Percentiles rank a stretch among this genome's conserved stretches.
phyloP scores from a whole-genome alignment of 2,888 invertebrate genomes.

The Pelosia muscerda region DNA sequence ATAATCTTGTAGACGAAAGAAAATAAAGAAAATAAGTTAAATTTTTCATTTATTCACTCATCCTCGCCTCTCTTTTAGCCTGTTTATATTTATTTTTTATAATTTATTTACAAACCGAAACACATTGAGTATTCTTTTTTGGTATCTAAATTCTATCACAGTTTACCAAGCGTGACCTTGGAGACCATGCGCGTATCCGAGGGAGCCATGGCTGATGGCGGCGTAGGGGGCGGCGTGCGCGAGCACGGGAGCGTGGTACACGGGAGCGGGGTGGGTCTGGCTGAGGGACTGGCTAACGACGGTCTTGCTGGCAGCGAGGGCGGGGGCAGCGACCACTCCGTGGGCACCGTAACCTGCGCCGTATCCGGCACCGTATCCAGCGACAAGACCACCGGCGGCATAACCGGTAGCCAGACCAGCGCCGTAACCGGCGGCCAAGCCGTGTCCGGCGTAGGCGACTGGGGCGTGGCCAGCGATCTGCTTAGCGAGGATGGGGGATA shows the following conservation, averaged over 20 bases:
- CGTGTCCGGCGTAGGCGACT: slow-evolving; percentile 49
- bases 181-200: slow-evolving; percentile 46
- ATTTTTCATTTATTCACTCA: slow-evolving; percentile 84
- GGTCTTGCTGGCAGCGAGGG: slow-evolving; percentile 64
- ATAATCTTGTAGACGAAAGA: slow-evolving; percentile 26
- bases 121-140: slow-evolving; percentile 80
- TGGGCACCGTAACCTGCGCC: slow-evolving; percentile 51
- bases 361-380: slow-evolving; percentile 48
- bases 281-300: slow-evolving; percentile 73
- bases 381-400: slow-evolving; percentile 49
- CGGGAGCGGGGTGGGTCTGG: slow-evolving; percentile 76
- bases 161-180: slow-evolving; percentile 78
- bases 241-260: slow-evolving; percentile 49
- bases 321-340: slow-evolving; percentile 57
- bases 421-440: slow-evolving; percentile 44
- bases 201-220: slow-evolving; percentile 55
- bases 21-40: slow-evolving; percentile 52
- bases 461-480: slow-evolving; percentile 75
- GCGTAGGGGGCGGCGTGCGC: slow-evolving; percentile 55
- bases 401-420: slow-evolving; percentile 55
- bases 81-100: slow-evolving; percentile 70
- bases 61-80: slow-evolving; percentile 79
- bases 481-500: slow-evolving; percentile 79
- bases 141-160: slow-evolving; percentile 79
- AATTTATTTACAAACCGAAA: slow-evolving; percentile 80